Evolutionary conservation across 2,888 invertebrate species (phyloP).

Genomic region (Coenonympha arcania): DNA sequence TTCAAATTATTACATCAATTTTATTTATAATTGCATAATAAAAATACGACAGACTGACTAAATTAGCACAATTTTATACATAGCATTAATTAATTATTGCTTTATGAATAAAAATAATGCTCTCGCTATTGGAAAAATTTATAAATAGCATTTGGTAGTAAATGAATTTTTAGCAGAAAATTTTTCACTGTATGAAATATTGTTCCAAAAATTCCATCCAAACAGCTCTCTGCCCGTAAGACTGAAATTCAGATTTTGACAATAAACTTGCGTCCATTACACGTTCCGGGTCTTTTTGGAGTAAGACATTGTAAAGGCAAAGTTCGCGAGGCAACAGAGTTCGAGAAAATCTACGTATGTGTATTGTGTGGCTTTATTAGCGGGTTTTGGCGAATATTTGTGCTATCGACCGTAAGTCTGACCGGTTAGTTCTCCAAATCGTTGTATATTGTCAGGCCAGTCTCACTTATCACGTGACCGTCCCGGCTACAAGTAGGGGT

Average conservation of each 20-base stretch:
- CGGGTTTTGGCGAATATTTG: too few relatives aligned
- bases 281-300: slow-evolving; percentile 9
- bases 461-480: too few relatives aligned
- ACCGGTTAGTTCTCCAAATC: too few relatives aligned
- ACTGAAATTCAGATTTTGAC: slow-evolving; percentile 53
- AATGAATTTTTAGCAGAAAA: background rate
- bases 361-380: too few relatives aligned
- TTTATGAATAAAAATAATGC: background rate
- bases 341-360: too few relatives aligned
- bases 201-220: slow-evolving; percentile 42
- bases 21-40: background rate
- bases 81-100: background rate
- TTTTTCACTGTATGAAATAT: slow-evolving; percentile 12
- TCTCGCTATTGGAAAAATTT: background rate
- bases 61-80: slow-evolving; percentile 14
- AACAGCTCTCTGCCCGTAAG: slow-evolving; percentile 41
- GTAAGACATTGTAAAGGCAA: background rate
- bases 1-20: too few relatives aligned
- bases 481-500: too few relatives aligned
- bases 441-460: too few relatives aligned
- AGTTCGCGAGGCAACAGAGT: too few relatives aligned
- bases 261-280: slow-evolving; percentile 56
- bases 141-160: background rate
- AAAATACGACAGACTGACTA: slow-evolving; percentile 17
- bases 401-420: background rate